Percentiles rank a stretch among this genome's conserved stretches.
Conservation (phyloP, 2,113 vertebrate species). For the Catharus minimus region DNA sequence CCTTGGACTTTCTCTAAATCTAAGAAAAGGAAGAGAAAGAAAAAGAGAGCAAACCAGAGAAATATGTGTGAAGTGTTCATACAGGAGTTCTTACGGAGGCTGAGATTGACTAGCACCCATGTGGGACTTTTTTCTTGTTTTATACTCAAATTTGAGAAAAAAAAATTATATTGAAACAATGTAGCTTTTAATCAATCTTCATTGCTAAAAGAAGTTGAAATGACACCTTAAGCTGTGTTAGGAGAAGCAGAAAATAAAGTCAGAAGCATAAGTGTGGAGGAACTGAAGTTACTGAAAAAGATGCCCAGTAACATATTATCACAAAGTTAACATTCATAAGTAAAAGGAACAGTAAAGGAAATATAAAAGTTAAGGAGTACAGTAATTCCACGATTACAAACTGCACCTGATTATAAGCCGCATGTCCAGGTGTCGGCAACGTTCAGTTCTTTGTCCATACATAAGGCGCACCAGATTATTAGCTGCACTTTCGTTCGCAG, state of each 20-base stretch:
- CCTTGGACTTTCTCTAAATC: background rate
- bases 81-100: background rate
- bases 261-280: background rate
- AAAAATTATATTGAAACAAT: background rate
- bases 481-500: no score
- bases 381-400: no score
- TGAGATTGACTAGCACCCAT: background rate
- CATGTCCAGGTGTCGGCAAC: no score
- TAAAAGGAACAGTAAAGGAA: background rate
- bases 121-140: accelerated
- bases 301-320: background rate
- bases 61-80: background rate
- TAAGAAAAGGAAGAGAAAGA: background rate
- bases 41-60: background rate
- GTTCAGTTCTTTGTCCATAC: no score
- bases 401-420: no score
- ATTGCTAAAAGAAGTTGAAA: background rate
- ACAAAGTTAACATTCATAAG: background rate
- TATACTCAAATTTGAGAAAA: background rate
- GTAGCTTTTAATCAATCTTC: background rate
- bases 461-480: no score
- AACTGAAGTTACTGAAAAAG: background rate
- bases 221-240: background rate
- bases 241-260: background rate
- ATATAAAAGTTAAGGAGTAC: background rate